Evolutionary conservation across 92 coral and sea anemone species (phyloP), one percentile per base, ranked within the genome.

Genomic region (Pocillopora grandis): DNA sequence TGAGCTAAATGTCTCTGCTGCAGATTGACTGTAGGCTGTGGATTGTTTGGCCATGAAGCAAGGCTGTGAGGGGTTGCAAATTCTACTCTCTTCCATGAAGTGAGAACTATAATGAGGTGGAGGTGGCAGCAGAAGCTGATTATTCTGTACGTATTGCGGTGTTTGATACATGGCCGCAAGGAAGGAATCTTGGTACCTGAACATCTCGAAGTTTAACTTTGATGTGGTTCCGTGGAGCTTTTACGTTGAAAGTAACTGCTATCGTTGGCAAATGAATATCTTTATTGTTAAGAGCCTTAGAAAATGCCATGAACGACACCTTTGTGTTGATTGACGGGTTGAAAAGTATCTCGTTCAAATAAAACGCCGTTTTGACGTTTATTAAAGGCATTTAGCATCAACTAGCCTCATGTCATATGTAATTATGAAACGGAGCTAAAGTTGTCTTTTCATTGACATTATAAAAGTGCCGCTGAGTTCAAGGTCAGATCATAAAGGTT

Each of bases 321-420:
- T 75, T 65, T 76, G 88, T 76, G 77, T 76, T 84, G 88, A 84
- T 84, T 90, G 92, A 90, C 92, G 86, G 87, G 71, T 81, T 82
- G 87, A 80, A 84, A 80, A 81, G 90, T 86, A 87, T 75, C 90
- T 87, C 87, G 92, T 90, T 81, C 88, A 90, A 87, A 90, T 72
- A 81, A 80, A 76, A 76, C 76, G 80, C 87, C 87, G 90, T 90
- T 90, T 86, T 87, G 85, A 82, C 92, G 77, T 86, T 90, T 90
- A 81, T 86, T 90, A 86, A 86, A 83, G 87, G 90, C 92, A 62
- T 86, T 82, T 90, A 84, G 35, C 67, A 35, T 85, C 77, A 42
- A 69, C 76, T 84, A 76, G 84, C 85, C 82, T 70, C 76, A 66
- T 82, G 92, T 79, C 92, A 62, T 66, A 76, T 37, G 86, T 90